These are phyloP conservation scores for Spilarctia lutea DNA, from an alignment of 2,888 invertebrate species.

Conservation along the genomic window DNA sequence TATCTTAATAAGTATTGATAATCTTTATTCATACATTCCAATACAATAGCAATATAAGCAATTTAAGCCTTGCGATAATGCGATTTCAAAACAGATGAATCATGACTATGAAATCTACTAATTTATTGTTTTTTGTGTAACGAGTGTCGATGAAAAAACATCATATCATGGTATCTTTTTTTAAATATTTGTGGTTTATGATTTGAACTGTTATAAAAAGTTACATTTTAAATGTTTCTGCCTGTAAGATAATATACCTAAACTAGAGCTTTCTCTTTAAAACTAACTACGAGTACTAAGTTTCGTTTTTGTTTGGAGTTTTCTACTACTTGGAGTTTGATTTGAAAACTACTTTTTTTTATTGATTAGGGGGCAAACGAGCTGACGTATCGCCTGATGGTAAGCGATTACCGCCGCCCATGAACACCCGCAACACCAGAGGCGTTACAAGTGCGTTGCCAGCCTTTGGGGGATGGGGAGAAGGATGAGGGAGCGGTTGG, in stretches of 20 bases:
- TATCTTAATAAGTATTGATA: slow-evolving; percentile 69
- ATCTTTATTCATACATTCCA: slow-evolving; percentile 61
- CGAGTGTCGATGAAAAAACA: not conserved
- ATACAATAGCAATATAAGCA: slow-evolving; percentile 50
- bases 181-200: too few species aligned
- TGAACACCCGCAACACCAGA: too few species aligned
- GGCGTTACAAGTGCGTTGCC: too few species aligned
- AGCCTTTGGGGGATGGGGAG: too few species aligned
- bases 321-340: too few species aligned
- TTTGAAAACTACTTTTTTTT: too few species aligned
- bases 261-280: not conserved
- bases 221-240: not conserved
- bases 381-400: too few species aligned
- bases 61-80: slow-evolving; percentile 36
- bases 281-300: not conserved
- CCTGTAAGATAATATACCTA: not conserved
- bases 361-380: too few species aligned
- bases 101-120: slow-evolving; percentile 16
- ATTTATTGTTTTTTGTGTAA: slow-evolving; percentile 9
- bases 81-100: slow-evolving; percentile 36
- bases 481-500: too few species aligned
- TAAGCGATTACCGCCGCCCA: too few species aligned
- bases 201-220: too few species aligned
- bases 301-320: not conserved
- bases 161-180: not conserved